phyloP scores from a whole-genome alignment of 2,797 vertebrate species.

The Moxostoma hubbsi region DNA sequence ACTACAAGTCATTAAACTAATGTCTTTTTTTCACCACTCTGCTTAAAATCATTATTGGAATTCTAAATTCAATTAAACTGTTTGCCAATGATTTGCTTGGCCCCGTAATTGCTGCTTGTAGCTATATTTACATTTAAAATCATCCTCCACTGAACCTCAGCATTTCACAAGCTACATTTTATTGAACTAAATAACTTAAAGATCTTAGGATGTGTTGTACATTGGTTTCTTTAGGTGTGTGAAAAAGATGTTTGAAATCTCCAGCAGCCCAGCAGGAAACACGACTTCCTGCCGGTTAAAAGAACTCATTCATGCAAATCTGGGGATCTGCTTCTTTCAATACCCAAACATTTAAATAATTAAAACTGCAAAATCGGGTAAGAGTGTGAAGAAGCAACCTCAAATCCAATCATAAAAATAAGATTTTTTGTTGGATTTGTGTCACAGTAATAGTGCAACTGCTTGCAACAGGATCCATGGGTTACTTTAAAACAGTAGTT shows the following conservation, averaged over 20 bases:
- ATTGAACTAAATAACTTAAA: not conserved
- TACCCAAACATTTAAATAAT: not conserved
- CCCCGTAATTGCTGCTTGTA: no score
- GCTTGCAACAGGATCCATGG: no score
- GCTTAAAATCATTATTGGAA: no score
- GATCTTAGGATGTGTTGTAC: conserved; percentile 2
- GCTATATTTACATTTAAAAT: not conserved
- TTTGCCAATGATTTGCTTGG: no score
- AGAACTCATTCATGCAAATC: conserved; percentile 13
- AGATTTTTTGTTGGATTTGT: no score
- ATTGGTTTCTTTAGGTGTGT: conserved; percentile 15
- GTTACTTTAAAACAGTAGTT: no score
- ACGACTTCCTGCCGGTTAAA: conserved; percentile 5
- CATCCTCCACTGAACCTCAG: not conserved
- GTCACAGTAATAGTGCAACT: no score
- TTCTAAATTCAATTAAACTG: no score
- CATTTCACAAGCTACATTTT: not conserved
- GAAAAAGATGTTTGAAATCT: conserved; percentile 17
- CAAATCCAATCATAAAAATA: no score
- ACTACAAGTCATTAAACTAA: no score
- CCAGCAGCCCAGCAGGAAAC: conserved; percentile 8
- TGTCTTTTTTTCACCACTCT: no score
- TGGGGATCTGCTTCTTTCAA: not conserved
- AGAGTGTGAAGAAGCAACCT: not conserved
- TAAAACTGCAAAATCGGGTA: not conserved